Base-by-base conservation (phyloP, 2,888 invertebrate genomes). In the Ceramica pisi region DNA sequence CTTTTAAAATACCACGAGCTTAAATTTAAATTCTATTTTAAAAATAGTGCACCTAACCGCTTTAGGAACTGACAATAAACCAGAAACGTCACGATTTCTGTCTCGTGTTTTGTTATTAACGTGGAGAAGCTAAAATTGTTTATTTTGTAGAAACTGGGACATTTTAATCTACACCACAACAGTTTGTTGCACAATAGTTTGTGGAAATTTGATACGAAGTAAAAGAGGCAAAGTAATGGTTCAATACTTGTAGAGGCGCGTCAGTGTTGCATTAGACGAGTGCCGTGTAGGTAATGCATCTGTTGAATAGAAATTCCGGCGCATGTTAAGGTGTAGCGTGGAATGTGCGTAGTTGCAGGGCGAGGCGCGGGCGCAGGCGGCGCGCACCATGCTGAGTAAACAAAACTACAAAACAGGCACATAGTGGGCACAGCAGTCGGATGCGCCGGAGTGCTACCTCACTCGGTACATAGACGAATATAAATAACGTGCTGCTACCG, bases 51-150 rank as follows among this genome's bases (percentile, higher is more conserved):
- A 79, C 81, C 86, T 91, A 92, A 93, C 94, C 92, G 89, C 89
- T 90, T 90, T 85, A 90, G 91, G 91, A 94, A 92, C 91, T 92
- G 92, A 94, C 92, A 92, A 93, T 94, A 94, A 93, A 92, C 90
- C 88, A 90, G 90, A 91, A 92, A 92, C 92, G 91, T 92, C 90
- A 90, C 90, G 89, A 91, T 89, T 88, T 87, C 88, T 87, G 88
- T 84, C 87, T 88, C 81, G 76, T 83, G 82, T 79, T 83, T 78
- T 78, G 86, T 87, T 88, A 81, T 82, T 81, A 86, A 88, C 86
- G 82, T 79, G 77, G 78, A 84, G 77, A 69, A 81, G 72, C 78
- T 77, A 82, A 85, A 79, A 82, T 83, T 69, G 80, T 78, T 80
- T 70, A 80, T 80, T 82, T 80, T 76, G 76, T 84, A 68, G 68